These are phyloP conservation scores for Luehdorfia chinensis DNA, from an alignment of 1,140 invertebrate genomes.

Conservation along the genomic window DNA sequence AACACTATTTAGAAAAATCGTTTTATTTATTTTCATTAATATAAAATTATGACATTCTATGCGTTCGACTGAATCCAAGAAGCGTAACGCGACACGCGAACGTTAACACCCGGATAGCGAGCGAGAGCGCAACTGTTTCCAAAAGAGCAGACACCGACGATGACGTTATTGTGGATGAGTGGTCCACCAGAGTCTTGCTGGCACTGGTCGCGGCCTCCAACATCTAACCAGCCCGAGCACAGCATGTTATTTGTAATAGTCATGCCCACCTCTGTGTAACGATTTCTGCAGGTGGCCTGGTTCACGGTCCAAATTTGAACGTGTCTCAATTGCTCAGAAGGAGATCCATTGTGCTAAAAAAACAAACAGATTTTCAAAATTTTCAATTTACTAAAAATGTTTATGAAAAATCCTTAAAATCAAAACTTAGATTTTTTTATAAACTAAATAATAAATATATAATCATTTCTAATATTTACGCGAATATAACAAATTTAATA, in stretches of 20 bases:
- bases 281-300: conserved; percentile 24
- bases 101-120: conserved; percentile 76
- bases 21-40: too few species aligned
- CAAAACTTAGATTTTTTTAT: too few species aligned
- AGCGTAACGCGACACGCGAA: conserved; percentile 50
- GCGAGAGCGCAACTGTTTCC: conserved; percentile 74
- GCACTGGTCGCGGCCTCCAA: conserved; percentile 49
- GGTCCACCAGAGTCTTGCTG: conserved; percentile 81
- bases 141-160: conserved; percentile 79
- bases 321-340: conserved; percentile 6
- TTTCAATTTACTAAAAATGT: too few species aligned
- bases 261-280: not conserved
- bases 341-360: conserved; percentile 26
- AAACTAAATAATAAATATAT: too few species aligned
- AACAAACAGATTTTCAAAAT: not conserved
- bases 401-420: too few species aligned
- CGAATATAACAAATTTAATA: too few species aligned
- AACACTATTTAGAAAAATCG: too few species aligned
- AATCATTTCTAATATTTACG: too few species aligned
- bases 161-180: conserved; percentile 71
- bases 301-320: conserved; percentile 35
- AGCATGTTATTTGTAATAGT: conserved; percentile 20
- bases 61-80: conserved; percentile 39
- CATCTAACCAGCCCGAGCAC: conserved; percentile 33
- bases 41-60: too few species aligned